These are phyloP conservation scores for Lochmaea capreae DNA, from an alignment of 2,888 invertebrate genomes.

Conservation along the genomic window DNA sequence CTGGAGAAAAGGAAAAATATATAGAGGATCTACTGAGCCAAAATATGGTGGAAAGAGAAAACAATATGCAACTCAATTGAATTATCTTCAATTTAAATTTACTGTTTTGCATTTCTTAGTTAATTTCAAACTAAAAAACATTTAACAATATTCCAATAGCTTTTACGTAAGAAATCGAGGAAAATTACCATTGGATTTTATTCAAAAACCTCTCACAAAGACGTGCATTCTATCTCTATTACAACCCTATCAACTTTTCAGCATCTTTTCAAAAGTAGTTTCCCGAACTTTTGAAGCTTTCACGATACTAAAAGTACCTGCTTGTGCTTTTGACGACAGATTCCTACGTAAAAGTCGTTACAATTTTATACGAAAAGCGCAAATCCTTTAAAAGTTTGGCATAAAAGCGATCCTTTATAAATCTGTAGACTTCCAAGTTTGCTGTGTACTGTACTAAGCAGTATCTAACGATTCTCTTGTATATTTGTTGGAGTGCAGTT, in stretches of 20 bases:
- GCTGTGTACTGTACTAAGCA: conserved; percentile 46
- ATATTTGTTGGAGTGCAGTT: conserved; percentile 50
- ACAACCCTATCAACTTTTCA: conserved; percentile 47
- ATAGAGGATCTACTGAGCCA: too few species aligned
- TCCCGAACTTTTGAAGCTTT: conserved; percentile 43
- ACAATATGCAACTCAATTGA: too few species aligned
- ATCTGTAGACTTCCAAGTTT: conserved; percentile 52
- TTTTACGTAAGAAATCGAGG: background rate
- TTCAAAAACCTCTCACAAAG: conserved; percentile 39
- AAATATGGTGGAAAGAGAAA: too few species aligned
- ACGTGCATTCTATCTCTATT: conserved; percentile 45
- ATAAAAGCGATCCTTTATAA: conserved; percentile 56
- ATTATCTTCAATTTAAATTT: too few species aligned
- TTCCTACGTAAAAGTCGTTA: conserved; percentile 54
- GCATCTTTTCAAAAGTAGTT: conserved; percentile 46
- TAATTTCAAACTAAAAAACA: background rate
- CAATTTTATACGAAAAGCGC: conserved; percentile 53
- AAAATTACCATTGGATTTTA: conserved; percentile 18
- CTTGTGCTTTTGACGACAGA: conserved; percentile 48
- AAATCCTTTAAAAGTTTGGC: conserved; percentile 53
- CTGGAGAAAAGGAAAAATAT: too few species aligned
- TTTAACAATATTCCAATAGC: background rate
- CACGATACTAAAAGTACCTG: conserved; percentile 46
- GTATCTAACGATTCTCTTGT: conserved; percentile 47
- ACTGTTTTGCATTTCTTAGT: too few species aligned